A percentile compares a stretch with the other conserved stretches of the same genome.
These are phyloP conservation scores for Cairina moschata DNA, from an alignment of 2,113 vertebrate genomes.

Conservation along the genomic window DNA sequence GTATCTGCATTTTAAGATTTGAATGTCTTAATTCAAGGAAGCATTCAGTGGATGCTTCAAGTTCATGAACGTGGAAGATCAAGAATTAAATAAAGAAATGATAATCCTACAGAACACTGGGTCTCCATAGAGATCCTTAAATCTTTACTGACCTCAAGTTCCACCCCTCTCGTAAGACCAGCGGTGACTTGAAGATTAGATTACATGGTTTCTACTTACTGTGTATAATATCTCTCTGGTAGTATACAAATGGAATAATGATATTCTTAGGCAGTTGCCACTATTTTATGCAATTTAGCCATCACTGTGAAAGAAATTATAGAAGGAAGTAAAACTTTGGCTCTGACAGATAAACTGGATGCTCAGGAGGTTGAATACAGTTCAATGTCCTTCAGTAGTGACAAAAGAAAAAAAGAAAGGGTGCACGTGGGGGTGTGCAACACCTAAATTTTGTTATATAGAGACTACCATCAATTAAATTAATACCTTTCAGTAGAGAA, in stretches of 20 bases:
- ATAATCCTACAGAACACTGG: not conserved
- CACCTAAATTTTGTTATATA: not conserved
- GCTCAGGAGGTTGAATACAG: not conserved
- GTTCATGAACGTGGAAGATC: not conserved
- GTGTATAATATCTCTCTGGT: not conserved
- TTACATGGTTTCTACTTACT: not conserved
- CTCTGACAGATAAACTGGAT: not conserved
- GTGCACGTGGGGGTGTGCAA: accelerated
- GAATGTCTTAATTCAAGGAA: not conserved
- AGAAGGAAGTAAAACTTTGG: not conserved
- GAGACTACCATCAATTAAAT: not conserved
- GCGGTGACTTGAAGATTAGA: not conserved
- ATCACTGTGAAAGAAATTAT: not conserved
- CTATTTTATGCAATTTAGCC: not conserved
- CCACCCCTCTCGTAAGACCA: not conserved
- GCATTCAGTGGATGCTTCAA: not conserved
- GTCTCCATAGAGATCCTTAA: not conserved
- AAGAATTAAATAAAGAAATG: not conserved
- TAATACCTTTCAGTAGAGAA: not conserved
- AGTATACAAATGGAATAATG: not conserved
- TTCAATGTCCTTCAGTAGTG: not conserved
- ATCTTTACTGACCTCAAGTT: not conserved
- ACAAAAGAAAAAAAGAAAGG: not conserved
- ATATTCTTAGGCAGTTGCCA: not conserved
- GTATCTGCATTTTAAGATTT: not conserved